phyloP scores from a whole-genome alignment of 2,797 vertebrate species.

The Parauchenoglanis punctatus region DNA sequence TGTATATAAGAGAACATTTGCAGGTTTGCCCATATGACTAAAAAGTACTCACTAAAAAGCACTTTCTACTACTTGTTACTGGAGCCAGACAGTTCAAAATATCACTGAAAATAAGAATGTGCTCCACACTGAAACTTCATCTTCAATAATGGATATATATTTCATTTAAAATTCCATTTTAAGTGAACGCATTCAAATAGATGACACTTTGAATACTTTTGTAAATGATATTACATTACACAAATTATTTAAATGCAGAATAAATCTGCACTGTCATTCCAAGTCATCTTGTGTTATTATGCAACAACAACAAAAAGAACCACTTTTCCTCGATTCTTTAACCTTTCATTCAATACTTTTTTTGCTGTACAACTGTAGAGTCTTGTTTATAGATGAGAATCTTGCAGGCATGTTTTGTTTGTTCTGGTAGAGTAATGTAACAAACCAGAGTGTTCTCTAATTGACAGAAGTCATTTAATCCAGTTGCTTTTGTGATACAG shows the following conservation, averaged over 20 bases:
- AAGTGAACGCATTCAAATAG: conserved; percentile 19
- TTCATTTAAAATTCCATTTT: neutral
- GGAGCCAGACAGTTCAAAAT: neutral
- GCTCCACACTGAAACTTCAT: neutral
- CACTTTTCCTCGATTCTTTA: neutral
- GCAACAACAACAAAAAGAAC: neutral
- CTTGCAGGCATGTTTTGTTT: neutral
- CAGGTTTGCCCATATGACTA: neutral
- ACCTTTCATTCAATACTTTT: neutral
- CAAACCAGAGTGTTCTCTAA: neutral
- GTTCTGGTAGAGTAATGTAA: neutral
- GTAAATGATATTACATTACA: neutral
- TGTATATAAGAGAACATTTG: neutral
- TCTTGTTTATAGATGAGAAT: neutral
- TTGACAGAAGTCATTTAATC: neutral
- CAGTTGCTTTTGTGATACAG: neutral
- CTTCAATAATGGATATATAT: neutral
- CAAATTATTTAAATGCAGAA: neutral
- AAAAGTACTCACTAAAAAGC: neutral
- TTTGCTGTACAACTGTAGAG: neutral
- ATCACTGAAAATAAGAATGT: neutral
- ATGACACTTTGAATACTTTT: conserved; percentile 6
- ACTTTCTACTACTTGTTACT: neutral
- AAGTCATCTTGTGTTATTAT: neutral
- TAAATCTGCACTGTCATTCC: neutral